A percentile compares a stretch with the other conserved stretches of the same genome.
Evolutionary conservation across 1,140 invertebrate genomes (phyloP).

Genomic region (Araneus ventricosus): DNA sequence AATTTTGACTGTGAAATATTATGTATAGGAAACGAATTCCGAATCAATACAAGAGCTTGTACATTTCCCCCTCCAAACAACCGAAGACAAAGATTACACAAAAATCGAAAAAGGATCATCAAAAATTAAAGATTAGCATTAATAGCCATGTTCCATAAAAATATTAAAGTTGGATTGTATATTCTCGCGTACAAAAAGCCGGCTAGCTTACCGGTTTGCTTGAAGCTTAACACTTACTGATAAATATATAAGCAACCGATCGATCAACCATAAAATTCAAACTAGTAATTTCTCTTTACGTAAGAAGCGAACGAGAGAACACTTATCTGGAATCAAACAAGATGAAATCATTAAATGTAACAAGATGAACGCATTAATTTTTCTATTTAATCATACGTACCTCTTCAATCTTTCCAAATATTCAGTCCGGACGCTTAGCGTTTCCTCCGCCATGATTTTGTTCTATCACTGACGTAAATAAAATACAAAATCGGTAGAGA

Average conservation of each 20-base stretch:
- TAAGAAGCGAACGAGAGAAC: background rate
- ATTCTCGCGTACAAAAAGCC: background rate
- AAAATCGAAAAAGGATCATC: too few species aligned
- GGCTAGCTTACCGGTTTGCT: background rate
- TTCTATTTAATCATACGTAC: background rate
- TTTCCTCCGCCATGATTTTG: slow-evolving; percentile 68
- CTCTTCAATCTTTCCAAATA: slow-evolving; percentile 69
- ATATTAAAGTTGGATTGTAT: too few species aligned
- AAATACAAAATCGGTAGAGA: background rate
- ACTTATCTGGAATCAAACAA: too few species aligned
- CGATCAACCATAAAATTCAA: background rate
- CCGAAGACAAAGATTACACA: too few species aligned
- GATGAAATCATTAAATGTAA: too few species aligned
- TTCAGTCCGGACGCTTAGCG: slow-evolving; percentile 64
- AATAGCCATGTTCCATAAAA: too few species aligned
- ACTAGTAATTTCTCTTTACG: background rate
- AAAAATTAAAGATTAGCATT: too few species aligned
- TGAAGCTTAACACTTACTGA: background rate
- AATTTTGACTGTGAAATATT: too few species aligned
- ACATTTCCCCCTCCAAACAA: too few species aligned
- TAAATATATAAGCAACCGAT: background rate
- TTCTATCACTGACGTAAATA: background rate
- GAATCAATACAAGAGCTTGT: too few species aligned
- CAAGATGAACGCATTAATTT: too few species aligned
- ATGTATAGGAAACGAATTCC: too few species aligned